Base-by-base conservation (phyloP, 2,797 vertebrate genomes). In the Odontamblyopus lacepedii region DNA sequence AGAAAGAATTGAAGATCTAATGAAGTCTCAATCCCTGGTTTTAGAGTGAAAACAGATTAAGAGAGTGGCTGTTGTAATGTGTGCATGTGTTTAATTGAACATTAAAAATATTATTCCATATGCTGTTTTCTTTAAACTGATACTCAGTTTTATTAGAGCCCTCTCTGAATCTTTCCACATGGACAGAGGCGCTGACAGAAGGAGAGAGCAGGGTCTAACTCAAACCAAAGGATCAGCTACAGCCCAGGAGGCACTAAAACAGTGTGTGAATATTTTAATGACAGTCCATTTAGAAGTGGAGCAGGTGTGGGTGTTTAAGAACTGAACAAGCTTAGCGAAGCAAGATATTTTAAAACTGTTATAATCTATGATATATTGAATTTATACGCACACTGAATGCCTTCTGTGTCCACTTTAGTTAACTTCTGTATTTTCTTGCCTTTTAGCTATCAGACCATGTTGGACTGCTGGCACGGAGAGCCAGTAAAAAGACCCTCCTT, bases 361-460 rank as follows among this genome's bases (percentile, higher is more conserved):
- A 2, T 67, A 35, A n/a, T 59, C 23, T 59, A 29, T 59, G 44
- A 53, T 53, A 19, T 53, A 8, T 18, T 26, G 56, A 57, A 27
- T 11, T 11, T 27, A 12, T 23, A 27, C 12, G 5, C 56, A 57
- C 23, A 26, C 18, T 53, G 27, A 27, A 15, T 9, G 29, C 4
- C 15, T 30, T 30, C 6, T 61, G 16, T 60, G 51, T 60, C 4
- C 1, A 18, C 15, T 44, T 13, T 13, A 13, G 56, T 64, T 87
- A 56, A 86, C 1, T 55, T 50, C 7, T 81, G 61, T 77, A 7
- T 85, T 59, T 59, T 41, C 4, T 57, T 77, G 78, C 30, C 51
- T 44, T 55, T 0, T 48, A 98, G 96, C 87, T 98, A 98, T 87
- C 95, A 97, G 89, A 97, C 96, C 51, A 98, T 98, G 96, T 87